These are phyloP conservation scores for Helicolenus hilgendorfi DNA, from an alignment of 2,797 vertebrate genomes.

Conservation along the genomic window DNA sequence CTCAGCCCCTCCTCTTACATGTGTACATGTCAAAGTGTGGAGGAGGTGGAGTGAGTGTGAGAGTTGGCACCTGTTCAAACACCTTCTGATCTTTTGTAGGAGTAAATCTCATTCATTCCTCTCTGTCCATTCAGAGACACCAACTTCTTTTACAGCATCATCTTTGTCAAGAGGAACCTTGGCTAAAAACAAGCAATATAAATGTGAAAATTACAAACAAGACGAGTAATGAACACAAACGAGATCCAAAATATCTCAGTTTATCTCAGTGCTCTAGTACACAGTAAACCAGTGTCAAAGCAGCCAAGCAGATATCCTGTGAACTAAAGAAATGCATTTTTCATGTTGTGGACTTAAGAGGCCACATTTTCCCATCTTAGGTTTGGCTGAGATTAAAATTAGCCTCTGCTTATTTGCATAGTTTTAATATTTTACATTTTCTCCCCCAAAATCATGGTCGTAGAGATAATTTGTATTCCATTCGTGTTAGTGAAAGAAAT, in stretches of 20 bases:
- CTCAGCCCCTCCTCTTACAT: slow-evolving; percentile 16
- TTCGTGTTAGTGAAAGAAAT: not conserved
- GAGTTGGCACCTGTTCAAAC: slow-evolving; percentile 73
- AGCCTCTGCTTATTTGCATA: not conserved
- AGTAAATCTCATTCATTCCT: not conserved
- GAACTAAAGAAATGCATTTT: not conserved
- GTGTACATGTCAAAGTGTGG: not conserved
- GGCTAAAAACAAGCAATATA: not conserved
- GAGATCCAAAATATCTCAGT: not conserved
- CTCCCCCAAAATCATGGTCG: not conserved
- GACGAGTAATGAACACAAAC: not conserved
- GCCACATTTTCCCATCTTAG: not conserved
- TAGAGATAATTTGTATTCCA: not conserved
- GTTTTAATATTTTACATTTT: not conserved
- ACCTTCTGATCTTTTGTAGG: not conserved
- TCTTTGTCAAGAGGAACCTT: not conserved
- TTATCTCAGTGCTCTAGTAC: not conserved
- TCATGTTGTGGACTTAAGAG: not conserved
- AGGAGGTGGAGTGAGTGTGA: slow-evolving; percentile 27
- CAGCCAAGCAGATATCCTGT: not conserved
- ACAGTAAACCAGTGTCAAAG: not conserved
- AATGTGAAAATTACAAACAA: not conserved
- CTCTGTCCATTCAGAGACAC: not conserved
- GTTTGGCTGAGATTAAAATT: not conserved
- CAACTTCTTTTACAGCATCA: too few relatives aligned